Evolutionary conservation across 2,888 invertebrate species (phyloP).

Genomic region (Spilarctia lutea): DNA sequence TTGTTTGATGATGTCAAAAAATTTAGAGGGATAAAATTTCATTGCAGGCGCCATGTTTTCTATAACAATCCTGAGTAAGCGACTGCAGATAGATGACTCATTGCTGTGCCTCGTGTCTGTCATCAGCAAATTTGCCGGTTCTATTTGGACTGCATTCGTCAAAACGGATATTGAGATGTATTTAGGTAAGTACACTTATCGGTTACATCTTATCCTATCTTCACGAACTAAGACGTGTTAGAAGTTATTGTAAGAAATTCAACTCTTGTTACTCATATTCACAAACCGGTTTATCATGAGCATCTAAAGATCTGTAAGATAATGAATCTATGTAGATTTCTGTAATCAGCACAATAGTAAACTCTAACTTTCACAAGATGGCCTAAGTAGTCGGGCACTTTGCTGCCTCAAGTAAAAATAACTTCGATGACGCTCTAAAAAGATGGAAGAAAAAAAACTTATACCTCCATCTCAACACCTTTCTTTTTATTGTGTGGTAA

Average conservation of each 20-base stretch:
- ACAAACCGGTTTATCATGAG: neutral
- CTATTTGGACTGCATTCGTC: slow-evolving; percentile 80
- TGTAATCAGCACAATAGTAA: too few relatives aligned
- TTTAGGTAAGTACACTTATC: slow-evolving; percentile 61
- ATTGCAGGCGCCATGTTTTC: slow-evolving; percentile 79
- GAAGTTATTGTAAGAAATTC: neutral
- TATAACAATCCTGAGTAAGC: slow-evolving; percentile 75
- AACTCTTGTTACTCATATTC: neutral
- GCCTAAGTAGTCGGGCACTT: too few relatives aligned
- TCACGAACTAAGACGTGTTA: neutral
- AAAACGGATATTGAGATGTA: slow-evolving; percentile 78
- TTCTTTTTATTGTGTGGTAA: too few relatives aligned
- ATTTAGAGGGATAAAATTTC: neutral
- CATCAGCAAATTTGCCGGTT: slow-evolving; percentile 75
- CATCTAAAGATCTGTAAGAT: neutral
- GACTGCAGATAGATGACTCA: slow-evolving; percentile 75
- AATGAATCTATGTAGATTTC: too few relatives aligned
- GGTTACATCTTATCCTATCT: neutral
- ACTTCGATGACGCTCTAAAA: too few relatives aligned
- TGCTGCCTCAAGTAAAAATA: too few relatives aligned
- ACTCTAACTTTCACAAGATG: too few relatives aligned
- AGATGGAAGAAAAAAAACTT: neutral
- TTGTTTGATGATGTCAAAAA: too few relatives aligned
- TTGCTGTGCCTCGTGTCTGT: slow-evolving; percentile 77
- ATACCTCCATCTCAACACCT: too few relatives aligned